Evolutionary conservation across 2,888 invertebrate genomes (phyloP).

Genomic region (Galerucella calmariensis): DNA sequence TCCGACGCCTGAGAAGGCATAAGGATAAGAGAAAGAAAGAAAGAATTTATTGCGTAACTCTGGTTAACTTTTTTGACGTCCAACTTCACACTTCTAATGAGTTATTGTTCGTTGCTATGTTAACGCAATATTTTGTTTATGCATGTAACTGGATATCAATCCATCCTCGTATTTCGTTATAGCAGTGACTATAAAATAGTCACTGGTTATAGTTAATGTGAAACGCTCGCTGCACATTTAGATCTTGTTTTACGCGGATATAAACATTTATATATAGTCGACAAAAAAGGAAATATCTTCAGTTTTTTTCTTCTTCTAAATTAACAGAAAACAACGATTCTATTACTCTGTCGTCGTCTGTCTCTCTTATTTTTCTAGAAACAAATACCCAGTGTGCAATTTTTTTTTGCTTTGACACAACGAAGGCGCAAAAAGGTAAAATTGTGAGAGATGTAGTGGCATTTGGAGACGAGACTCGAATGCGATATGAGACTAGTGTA

Average conservation of each 20-base stretch:
- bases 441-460: conserved; percentile 37
- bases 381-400: background rate
- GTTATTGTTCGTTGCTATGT: no score
- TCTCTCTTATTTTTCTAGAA: conserved; percentile 9
- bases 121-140: no score
- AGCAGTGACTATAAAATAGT: no score
- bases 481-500: conserved; percentile 44
- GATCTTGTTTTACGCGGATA: background rate
- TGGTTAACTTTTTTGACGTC: no score
- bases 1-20: no score
- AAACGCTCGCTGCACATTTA: background rate
- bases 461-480: conserved; percentile 44
- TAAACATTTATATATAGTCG: background rate
- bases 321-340: conserved; percentile 4
- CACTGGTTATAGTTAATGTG: background rate
- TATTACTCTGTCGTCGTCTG: background rate
- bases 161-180: no score
- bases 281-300: conserved; percentile 4
- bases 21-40: no score
- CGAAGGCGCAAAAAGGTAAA: conserved; percentile 40
- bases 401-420: conserved; percentile 11
- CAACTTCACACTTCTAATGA: no score
- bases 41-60: no score
- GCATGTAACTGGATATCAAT: no score
- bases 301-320: background rate